These are phyloP conservation scores for Lordiphosa fenestrarum DNA, from an alignment of 2,888 invertebrate species.

Conservation along the genomic window DNA sequence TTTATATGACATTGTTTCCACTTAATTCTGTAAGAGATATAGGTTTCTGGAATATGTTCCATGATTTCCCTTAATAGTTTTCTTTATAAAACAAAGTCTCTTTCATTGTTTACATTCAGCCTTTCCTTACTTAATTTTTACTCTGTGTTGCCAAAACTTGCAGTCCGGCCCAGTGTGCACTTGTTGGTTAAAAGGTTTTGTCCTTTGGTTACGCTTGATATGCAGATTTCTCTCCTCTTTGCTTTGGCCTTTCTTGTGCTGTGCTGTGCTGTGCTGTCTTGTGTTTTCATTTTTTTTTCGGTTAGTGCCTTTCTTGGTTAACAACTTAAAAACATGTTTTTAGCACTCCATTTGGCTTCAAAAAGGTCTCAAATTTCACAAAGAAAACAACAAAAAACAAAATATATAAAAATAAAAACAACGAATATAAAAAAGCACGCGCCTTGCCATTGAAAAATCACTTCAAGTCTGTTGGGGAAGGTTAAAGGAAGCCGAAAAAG, in stretches of 20 bases:
- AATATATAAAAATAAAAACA: conserved; percentile 2
- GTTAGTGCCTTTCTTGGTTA: conserved; percentile 31
- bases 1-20: no score
- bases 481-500: background rate
- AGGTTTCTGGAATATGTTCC: no score
- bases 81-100: no score
- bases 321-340: conserved; percentile 30
- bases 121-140: no score
- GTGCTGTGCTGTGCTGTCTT: conserved; percentile 39
- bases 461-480: conserved; percentile 3
- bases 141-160: no score
- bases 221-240: conserved; percentile 54
- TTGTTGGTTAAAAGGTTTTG: conserved; percentile 54
- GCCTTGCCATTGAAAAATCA: conserved; percentile 21
- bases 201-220: conserved; percentile 54
- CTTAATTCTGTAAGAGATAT: no score
- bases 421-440: conserved; percentile 7
- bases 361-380: conserved; percentile 40
- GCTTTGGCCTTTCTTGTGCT: conserved; percentile 11
- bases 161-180: conserved; percentile 1
- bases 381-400: conserved; percentile 3
- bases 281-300: conserved; percentile 18
- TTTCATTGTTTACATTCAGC: no score
- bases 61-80: no score
- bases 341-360: conserved; percentile 58